Evolutionary conservation across 2,888 invertebrate species (phyloP).

Genomic region (Drosophila niveifrons): DNA sequence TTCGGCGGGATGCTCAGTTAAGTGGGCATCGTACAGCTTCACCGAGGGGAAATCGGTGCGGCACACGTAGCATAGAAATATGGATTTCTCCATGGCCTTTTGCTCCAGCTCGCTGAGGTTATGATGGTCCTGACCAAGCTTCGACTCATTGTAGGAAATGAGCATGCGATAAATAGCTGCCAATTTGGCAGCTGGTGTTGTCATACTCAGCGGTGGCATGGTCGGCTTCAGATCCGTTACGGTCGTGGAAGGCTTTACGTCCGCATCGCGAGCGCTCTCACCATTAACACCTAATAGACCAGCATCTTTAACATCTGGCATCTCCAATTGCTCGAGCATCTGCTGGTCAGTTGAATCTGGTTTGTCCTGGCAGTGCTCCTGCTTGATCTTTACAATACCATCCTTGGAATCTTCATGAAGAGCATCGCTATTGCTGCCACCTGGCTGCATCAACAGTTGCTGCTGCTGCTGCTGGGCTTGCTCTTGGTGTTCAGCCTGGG

Average conservation of each 20-base stretch:
- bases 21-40: constrained; percentile 90
- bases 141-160: constrained; percentile 84
- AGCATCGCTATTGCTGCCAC: constrained; percentile 26
- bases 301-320: constrained; percentile 75
- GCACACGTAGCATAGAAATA: constrained; percentile 88
- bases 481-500: constrained; percentile 22
- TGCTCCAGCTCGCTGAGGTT: constrained; percentile 82
- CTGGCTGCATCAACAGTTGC: constrained; percentile 33
- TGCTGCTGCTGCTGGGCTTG: constrained; percentile 45
- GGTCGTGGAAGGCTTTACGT: constrained; percentile 61
- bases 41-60: constrained; percentile 89
- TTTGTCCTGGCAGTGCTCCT: constrained; percentile 73
- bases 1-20: constrained; percentile 92
- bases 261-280: constrained; percentile 42
- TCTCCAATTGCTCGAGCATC: constrained; percentile 64
- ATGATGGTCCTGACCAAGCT: constrained; percentile 82
- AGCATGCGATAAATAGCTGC: constrained; percentile 84
- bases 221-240: constrained; percentile 58
- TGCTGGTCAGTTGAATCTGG: constrained; percentile 47
- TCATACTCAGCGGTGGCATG: constrained; percentile 66
- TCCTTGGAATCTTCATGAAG: constrained; percentile 80
- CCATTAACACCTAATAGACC: constrained; percentile 61
- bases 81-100: constrained; percentile 83
- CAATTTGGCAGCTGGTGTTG: constrained; percentile 81
- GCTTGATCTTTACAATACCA: constrained; percentile 83